Percentiles rank a stretch among this genome's conserved stretches.
phyloP scores from a whole-genome alignment of 2,113 vertebrate genomes.

The Gila orcuttii region DNA sequence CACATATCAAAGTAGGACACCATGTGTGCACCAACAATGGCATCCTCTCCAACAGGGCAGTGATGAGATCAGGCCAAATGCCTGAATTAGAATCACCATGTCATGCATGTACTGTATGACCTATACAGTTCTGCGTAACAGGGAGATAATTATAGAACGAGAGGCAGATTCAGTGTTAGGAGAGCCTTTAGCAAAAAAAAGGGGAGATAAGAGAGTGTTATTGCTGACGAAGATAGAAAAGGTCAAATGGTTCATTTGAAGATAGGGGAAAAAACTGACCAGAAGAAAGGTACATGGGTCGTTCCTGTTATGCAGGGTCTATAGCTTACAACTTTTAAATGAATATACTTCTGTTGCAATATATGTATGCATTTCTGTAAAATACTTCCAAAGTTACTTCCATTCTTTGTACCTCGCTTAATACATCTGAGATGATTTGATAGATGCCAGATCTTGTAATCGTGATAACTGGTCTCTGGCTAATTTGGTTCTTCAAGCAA shows the following conservation, averaged over 20 bases:
- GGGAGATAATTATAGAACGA: slow-evolving; percentile 64
- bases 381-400: background rate
- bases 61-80: slow-evolving; percentile 27
- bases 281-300: slow-evolving; percentile 14
- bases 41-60: slow-evolving; percentile 41
- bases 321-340: background rate
- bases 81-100: slow-evolving; percentile 34
- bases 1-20: slow-evolving; percentile 51
- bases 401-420: too few species aligned
- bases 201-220: slow-evolving; percentile 56
- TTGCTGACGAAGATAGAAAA: slow-evolving; percentile 34
- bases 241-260: slow-evolving; percentile 30
- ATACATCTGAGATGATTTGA: too few species aligned
- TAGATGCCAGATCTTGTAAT: too few species aligned
- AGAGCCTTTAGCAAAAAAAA: slow-evolving; percentile 42
- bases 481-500: too few species aligned
- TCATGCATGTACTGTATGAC: slow-evolving; percentile 41
- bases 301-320: background rate
- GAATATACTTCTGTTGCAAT: background rate
- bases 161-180: slow-evolving; percentile 55
- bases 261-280: background rate
- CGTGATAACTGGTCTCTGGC: too few species aligned
- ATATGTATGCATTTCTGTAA: background rate
- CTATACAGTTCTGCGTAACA: slow-evolving; percentile 53
- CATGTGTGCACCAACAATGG: slow-evolving; percentile 53